phyloP scores from a whole-genome alignment of 1,140 invertebrate species.

The Trachymyrmex septentrionalis region DNA sequence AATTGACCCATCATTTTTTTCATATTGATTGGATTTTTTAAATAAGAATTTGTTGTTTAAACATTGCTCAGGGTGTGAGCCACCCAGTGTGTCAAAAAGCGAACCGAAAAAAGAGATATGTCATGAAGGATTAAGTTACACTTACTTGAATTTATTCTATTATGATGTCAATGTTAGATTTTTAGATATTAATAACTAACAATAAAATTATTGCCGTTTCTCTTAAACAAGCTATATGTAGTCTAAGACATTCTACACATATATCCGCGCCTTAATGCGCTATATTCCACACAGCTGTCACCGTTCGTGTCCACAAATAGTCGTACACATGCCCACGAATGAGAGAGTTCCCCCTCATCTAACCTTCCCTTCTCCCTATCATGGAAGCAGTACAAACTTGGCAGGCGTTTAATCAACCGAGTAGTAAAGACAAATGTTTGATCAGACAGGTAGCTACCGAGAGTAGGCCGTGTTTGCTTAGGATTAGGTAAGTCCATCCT shows the following conservation, averaged over 20 bases:
- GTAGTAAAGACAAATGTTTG: constrained; percentile 83
- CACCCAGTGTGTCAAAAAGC: too few species aligned
- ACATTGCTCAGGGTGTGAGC: too few species aligned
- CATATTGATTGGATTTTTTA: too few species aligned
- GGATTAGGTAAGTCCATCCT: constrained; percentile 75
- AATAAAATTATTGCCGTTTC: constrained; percentile 7
- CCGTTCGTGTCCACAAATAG: constrained; percentile 40
- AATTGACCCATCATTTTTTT: too few species aligned
- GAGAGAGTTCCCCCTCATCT: constrained; percentile 24
- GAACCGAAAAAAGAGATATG: too few species aligned
- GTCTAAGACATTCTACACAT: constrained; percentile 11
- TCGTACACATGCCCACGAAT: constrained; percentile 29
- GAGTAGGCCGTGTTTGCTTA: constrained; percentile 77
- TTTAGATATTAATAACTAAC: constrained; percentile 18
- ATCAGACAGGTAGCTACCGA: constrained; percentile 75
- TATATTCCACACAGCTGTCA: constrained; percentile 50
- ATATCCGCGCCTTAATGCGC: constrained; percentile 19
- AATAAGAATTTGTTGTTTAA: too few species aligned
- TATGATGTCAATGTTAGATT: background rate
- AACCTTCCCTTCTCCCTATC: background rate
- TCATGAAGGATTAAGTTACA: background rate
- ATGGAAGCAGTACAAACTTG: constrained; percentile 74
- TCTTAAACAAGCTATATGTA: background rate
- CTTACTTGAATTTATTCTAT: constrained; percentile 5
- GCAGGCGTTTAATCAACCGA: constrained; percentile 80